Conservation (phyloP, 2,888 invertebrate species). For the Folsomia candida region DNA sequence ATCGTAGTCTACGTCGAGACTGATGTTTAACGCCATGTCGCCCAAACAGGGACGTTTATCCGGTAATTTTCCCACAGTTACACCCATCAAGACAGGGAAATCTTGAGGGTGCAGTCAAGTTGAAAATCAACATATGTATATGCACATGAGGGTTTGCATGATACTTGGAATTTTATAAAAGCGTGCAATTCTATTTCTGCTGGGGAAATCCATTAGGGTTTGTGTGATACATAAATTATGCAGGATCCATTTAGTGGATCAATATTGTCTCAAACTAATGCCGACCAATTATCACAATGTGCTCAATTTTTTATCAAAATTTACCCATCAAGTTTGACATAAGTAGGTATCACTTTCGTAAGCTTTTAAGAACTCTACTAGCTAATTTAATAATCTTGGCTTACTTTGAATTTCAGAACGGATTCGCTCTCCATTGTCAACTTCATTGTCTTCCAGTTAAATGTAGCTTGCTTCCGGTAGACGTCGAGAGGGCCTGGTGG, state of each 20-base stretch:
- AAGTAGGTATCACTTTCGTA: no score
- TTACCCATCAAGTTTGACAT: no score
- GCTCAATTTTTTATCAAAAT: no score
- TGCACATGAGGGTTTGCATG: no score
- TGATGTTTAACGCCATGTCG: background rate
- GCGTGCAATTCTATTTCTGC: background rate
- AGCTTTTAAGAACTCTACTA: no score
- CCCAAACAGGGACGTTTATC: background rate
- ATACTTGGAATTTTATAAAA: background rate
- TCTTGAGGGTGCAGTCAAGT: background rate
- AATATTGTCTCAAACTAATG: no score
- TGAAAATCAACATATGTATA: no score
- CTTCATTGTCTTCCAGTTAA: conserved; percentile 83
- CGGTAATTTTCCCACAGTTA: background rate
- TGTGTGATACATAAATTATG: no score
- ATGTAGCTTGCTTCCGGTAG: conserved; percentile 75
- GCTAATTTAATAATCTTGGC: no score
- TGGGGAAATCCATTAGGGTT: no score
- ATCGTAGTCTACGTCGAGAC: conserved; percentile 7
- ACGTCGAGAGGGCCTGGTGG: conserved; percentile 68
- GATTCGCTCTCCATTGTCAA: conserved; percentile 76
- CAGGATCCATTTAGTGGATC: no score
- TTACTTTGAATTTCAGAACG: conserved; percentile 75
- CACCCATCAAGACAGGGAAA: background rate
- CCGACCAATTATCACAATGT: no score